Conservation (phyloP, 1,140 invertebrate species). For the Drosophila sulfurigaster region DNA sequence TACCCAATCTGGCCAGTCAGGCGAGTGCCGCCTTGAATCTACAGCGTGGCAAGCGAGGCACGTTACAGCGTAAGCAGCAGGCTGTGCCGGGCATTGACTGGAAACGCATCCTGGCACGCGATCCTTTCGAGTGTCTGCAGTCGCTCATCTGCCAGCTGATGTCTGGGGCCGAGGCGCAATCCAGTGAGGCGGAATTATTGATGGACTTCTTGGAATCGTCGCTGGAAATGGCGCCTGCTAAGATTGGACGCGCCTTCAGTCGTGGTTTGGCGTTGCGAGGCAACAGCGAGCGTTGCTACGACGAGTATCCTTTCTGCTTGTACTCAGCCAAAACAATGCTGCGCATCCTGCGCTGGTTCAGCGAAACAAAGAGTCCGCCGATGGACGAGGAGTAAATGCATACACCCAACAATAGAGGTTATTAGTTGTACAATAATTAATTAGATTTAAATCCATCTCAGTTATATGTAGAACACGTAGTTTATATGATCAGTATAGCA, state of each 20-base stretch:
- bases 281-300: constrained; percentile 65
- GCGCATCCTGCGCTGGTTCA: constrained; percentile 77
- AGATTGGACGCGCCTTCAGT: constrained; percentile 76
- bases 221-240: constrained; percentile 64
- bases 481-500: constrained; percentile 45
- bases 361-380: constrained; percentile 44
- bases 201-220: constrained; percentile 76
- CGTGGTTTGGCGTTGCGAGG: constrained; percentile 67
- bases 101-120: constrained; percentile 77
- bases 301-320: constrained; percentile 81
- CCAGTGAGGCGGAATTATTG: constrained; percentile 70
- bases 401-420: constrained; percentile 8
- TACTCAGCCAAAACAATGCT: constrained; percentile 83
- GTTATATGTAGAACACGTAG: constrained; percentile 1
- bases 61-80: constrained; percentile 9
- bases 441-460: constrained; percentile 5
- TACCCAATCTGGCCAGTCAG: constrained; percentile 44
- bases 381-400: constrained; percentile 13
- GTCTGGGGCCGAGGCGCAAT: constrained; percentile 73
- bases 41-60: constrained; percentile 56
- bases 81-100: constrained; percentile 61
- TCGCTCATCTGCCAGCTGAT: constrained; percentile 82
- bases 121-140: constrained; percentile 82
- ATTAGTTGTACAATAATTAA: constrained; percentile 9
- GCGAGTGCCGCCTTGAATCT: constrained; percentile 53